Conservation (phyloP, 2,113 vertebrate genomes). For the Petroica traversi region DNA sequence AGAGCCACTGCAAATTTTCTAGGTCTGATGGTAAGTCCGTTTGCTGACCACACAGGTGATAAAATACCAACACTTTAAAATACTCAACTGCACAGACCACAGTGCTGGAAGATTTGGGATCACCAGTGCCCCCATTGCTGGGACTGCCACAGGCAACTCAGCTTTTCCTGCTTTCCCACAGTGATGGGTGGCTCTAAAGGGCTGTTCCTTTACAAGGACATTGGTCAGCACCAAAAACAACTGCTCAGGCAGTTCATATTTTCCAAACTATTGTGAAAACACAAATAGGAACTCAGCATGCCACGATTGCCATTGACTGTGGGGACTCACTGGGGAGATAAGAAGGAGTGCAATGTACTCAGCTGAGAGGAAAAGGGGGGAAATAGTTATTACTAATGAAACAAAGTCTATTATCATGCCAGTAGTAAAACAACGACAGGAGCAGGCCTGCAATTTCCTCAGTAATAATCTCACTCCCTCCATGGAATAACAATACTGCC, state of each 20-base stretch:
- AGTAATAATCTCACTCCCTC: slow-evolving; percentile 45
- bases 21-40: not conserved
- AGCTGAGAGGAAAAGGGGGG: not conserved
- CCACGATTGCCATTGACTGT: not conserved
- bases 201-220: not conserved
- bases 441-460: slow-evolving; percentile 57
- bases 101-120: not conserved
- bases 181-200: not conserved
- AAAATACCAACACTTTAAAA: not conserved
- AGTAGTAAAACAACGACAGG: not conserved
- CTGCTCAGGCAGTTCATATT: not conserved
- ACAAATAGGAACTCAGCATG: not conserved
- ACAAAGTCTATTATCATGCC: slow-evolving; percentile 10
- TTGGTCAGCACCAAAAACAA: not conserved
- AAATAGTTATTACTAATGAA: slow-evolving; percentile 33
- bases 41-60: not conserved
- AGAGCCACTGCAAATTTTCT: not conserved
- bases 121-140: not conserved
- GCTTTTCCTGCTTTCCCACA: not conserved
- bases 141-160: not conserved
- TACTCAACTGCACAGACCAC: accelerated
- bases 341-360: not conserved
- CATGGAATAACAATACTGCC: not conserved
- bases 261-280: not conserved
- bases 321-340: not conserved